Evolutionary conservation across 2,113 vertebrate species (phyloP), one percentile per base, ranked within the genome.

Genomic region (Cochlearius cochlearius): DNA sequence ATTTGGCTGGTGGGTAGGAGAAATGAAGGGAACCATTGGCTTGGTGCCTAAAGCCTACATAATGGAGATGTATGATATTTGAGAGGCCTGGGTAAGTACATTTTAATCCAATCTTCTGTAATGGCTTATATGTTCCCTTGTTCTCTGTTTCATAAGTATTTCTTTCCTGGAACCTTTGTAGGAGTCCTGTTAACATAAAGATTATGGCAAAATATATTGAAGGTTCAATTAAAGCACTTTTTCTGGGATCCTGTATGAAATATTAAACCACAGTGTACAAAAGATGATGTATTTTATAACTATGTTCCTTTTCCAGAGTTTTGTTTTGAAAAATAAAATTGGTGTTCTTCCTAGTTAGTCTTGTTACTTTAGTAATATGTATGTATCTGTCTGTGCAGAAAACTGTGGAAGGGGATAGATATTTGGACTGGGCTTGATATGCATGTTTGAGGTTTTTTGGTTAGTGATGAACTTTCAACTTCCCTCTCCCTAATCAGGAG

Each of bases 1-100:
- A 96, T 99, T 98, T 95, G 99, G 99, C 98, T 99, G 99, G 99
- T 99, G 99, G 99, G 98, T 99, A 97, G 99, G 99, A 98, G 99
- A 99, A 98, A 98, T 99, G 98, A 99, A 99, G 78, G 99, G 99
- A 97, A 97, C 97, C 84, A 98, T 99, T 98, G 99, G 99, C 98
- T 99, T 99, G 87, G 99, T 99, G 98, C 99, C 99, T 97, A 99
- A 99, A 98, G 98, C 98, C 96, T 99, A 98, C 98, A 96, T 99
- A 98, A 98, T 98, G 97, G 99, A 99, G 98, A 98, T 99, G 97
- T 99, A 99, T 95, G 98, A 98, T 94, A 97, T 99, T 92, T 99
- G 98, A 99, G 97, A 94, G 95, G 93, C 95, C 97, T 94, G 97
- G 98, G 98, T 99, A 98, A 99, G 98, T 98, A 98, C 98, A 98